Evolutionary conservation across 2,113 vertebrate genomes (phyloP).

Genomic region (Gallinago jamesoni): DNA sequence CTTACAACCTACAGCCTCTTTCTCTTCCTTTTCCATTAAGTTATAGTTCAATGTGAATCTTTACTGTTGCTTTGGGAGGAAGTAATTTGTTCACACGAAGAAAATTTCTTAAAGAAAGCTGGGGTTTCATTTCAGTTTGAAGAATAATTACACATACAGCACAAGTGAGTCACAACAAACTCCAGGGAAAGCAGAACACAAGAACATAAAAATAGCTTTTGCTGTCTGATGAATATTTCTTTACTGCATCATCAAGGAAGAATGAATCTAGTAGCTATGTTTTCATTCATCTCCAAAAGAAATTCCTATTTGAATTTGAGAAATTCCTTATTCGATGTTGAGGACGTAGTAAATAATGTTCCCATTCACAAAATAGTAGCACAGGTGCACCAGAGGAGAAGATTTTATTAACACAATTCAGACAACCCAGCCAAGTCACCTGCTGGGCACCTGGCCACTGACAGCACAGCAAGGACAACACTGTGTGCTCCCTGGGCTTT

Average conservation of each 20-base stretch:
- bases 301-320: not conserved
- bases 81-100: not conserved
- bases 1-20: not conserved
- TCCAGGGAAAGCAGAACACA: not conserved
- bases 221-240: not conserved
- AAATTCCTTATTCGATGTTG: not conserved
- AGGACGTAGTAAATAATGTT: not conserved
- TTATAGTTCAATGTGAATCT: not conserved
- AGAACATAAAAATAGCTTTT: not conserved
- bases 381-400: not conserved
- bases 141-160: not conserved
- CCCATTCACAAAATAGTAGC: not conserved
- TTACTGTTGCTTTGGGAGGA: not conserved
- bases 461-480: not conserved
- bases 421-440: not conserved
- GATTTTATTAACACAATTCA: not conserved
- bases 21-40: not conserved
- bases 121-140: not conserved
- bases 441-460: not conserved
- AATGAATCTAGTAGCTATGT: not conserved
- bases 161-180: not conserved
- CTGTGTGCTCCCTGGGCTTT: not conserved
- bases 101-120: not conserved
- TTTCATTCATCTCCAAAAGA: not conserved
- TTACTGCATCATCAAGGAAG: not conserved